phyloP scores from a whole-genome alignment of 2,888 invertebrate genomes.

The Pteria penguin region DNA sequence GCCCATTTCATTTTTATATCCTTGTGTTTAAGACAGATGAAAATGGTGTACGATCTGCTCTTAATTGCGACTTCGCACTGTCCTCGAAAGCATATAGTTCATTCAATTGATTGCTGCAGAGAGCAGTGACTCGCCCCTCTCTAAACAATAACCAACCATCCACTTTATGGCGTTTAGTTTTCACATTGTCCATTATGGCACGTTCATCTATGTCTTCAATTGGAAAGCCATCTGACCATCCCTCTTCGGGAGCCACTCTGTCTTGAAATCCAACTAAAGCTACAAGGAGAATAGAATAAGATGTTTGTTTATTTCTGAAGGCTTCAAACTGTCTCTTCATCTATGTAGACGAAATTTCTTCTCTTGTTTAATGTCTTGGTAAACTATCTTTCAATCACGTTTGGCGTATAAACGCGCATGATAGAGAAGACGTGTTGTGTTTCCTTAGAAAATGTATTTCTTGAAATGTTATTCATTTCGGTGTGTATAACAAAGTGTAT shows the following conservation, averaged over 20 bases:
- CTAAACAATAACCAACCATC: conserved; percentile 34
- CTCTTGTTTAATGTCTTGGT: background rate
- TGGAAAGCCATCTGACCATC: conserved; percentile 20
- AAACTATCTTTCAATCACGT: background rate
- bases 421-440: too few relatives aligned
- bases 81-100: background rate
- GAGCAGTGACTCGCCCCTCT: conserved; percentile 24
- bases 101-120: background rate
- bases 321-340: too few relatives aligned
- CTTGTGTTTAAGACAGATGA: too few relatives aligned
- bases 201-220: conserved; percentile 27
- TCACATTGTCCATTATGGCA: conserved; percentile 11
- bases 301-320: too few relatives aligned
- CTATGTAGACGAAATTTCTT: too few relatives aligned
- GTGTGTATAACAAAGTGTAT: too few relatives aligned
- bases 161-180: conserved; percentile 33
- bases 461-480: too few relatives aligned
- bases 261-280: conserved; percentile 38
- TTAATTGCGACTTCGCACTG: background rate
- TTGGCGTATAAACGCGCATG: too few relatives aligned
- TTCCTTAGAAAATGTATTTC: too few relatives aligned
- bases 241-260: conserved; percentile 27
- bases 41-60: too few relatives aligned
- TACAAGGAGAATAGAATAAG: background rate
- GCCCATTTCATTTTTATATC: too few relatives aligned